phyloP scores from a whole-genome alignment of 2,113 vertebrate species.

The Promerops cafer region DNA sequence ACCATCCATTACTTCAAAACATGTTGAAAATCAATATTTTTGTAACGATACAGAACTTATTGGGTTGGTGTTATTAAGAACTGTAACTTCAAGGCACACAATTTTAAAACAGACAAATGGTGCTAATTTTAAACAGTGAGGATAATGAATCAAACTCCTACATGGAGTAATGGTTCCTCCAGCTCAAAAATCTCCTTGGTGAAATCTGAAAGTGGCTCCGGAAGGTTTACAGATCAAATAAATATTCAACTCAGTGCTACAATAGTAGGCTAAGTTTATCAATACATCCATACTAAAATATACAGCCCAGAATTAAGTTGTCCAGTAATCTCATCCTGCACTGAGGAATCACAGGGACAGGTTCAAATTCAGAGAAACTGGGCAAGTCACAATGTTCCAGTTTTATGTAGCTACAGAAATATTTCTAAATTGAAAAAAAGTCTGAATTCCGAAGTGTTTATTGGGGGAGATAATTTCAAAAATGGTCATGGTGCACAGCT shows the following conservation, averaged over 20 bases:
- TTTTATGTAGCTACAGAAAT: neutral
- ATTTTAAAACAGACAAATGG: slow-evolving; percentile 19
- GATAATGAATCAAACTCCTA: neutral
- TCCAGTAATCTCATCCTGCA: neutral
- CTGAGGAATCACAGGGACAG: neutral
- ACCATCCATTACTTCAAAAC: slow-evolving; percentile 1
- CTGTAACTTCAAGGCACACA: neutral
- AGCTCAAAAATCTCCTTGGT: neutral
- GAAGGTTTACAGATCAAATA: neutral
- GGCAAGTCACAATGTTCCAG: neutral
- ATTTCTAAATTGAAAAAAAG: neutral
- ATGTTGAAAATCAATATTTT: slow-evolving; percentile 27
- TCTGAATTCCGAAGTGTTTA: neutral
- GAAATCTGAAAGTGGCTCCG: neutral
- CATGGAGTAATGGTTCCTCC: neutral
- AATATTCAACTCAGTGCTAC: neutral
- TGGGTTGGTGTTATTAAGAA: slow-evolving; percentile 1
- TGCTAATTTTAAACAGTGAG: neutral
- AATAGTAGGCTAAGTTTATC: neutral
- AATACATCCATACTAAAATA: neutral
- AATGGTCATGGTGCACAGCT: neutral
- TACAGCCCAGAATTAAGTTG: neutral
- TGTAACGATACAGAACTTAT: neutral
- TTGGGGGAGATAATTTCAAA: neutral
- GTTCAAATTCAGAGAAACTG: neutral